Evolutionary conservation across 2,113 vertebrate species (phyloP).

Genomic region (Zootoca vivipara): DNA sequence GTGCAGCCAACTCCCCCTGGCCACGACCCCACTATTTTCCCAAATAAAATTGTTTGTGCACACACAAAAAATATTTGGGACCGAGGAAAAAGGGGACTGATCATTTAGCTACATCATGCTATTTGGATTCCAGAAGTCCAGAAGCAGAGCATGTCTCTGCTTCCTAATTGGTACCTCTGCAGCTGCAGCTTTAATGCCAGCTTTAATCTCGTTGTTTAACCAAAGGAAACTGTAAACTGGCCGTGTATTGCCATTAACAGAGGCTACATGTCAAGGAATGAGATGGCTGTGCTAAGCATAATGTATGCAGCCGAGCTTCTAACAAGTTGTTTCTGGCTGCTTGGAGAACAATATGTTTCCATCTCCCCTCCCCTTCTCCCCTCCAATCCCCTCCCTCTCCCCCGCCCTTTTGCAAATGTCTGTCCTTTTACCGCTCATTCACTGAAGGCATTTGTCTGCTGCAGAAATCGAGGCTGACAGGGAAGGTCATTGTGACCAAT

Average conservation of each 20-base stretch:
- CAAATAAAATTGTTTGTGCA: no score
- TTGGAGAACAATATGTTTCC: neutral
- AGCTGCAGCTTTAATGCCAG: neutral
- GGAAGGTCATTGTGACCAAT: slow-evolving; percentile 77
- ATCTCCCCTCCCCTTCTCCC: neutral
- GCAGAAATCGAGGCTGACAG: slow-evolving; percentile 75
- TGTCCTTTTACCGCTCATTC: slow-evolving; percentile 64
- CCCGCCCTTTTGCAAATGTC: slow-evolving; percentile 6
- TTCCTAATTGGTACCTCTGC: neutral
- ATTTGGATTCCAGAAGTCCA: no score
- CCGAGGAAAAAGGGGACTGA: no score
- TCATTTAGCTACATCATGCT: no score
- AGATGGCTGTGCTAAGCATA: neutral
- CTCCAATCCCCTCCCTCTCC: neutral
- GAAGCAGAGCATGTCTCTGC: neutral
- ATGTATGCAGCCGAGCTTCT: neutral
- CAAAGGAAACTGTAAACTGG: neutral
- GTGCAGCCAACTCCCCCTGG: no score
- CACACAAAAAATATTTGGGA: no score
- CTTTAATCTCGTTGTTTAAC: neutral
- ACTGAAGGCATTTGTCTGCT: slow-evolving; percentile 70
- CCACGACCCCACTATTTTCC: no score
- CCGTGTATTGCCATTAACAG: rapidly evolving
- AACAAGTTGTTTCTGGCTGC: slow-evolving; percentile 17
- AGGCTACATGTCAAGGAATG: neutral